phyloP scores from a whole-genome alignment of 2,113 vertebrate species.

The Dasypus novemcinctus region DNA sequence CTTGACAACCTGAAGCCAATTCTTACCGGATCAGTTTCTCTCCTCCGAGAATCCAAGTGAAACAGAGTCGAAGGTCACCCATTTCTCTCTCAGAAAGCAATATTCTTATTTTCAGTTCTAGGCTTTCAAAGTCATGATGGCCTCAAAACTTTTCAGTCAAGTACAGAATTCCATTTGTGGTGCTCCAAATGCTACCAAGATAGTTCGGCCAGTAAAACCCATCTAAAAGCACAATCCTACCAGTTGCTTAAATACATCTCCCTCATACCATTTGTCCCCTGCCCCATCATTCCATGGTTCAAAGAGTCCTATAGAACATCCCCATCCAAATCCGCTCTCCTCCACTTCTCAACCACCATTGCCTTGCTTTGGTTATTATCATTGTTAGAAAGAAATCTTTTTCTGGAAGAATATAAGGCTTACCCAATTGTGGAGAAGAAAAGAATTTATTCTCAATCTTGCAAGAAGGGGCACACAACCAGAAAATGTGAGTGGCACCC shows the following conservation, averaged over 20 bases:
- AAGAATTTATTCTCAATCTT: no score
- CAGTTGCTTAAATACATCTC: background rate
- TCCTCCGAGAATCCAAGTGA: background rate
- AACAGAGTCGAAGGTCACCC: background rate
- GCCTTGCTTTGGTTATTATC: background rate
- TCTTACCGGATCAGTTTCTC: background rate
- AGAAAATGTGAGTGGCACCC: no score
- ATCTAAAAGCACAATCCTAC: background rate
- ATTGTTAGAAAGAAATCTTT: no score
- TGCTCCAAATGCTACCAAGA: background rate
- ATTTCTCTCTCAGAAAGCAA: background rate
- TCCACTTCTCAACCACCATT: background rate
- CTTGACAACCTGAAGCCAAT: conserved; percentile 28
- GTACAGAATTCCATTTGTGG: background rate
- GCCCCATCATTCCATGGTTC: no score
- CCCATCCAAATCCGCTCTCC: background rate
- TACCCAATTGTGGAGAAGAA: no score
- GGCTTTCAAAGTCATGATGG: background rate
- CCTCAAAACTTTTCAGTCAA: background rate
- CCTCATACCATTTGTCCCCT: background rate
- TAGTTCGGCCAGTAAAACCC: background rate
- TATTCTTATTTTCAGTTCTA: background rate
- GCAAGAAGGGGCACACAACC: no score
- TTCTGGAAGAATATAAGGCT: no score
- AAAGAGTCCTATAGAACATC: background rate